Evolutionary conservation across 1,140 invertebrate species (phyloP).

Genomic region (Tetragnatha versicolor): DNA sequence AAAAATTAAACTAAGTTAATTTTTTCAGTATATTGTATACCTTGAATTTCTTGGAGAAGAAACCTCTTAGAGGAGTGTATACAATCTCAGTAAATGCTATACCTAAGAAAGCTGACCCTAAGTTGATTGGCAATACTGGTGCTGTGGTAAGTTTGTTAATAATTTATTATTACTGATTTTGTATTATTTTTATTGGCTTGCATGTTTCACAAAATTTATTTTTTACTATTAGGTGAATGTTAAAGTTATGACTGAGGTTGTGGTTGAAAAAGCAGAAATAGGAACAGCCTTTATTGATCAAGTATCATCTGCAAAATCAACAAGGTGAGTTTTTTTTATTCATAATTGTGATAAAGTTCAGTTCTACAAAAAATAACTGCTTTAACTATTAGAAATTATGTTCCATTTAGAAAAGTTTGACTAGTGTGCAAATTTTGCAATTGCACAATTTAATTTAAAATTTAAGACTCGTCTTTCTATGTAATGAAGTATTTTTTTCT

Average conservation of each 20-base stretch:
- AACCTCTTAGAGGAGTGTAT: conserved; percentile 84
- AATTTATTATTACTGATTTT: neutral
- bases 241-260: conserved; percentile 69
- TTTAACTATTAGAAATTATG: too few relatives aligned
- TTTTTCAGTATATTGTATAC: conserved; percentile 75
- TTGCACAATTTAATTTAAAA: too few relatives aligned
- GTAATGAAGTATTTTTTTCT: too few relatives aligned
- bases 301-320: conserved; percentile 78
- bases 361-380: neutral
- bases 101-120: conserved; percentile 68
- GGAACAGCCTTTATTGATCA: conserved; percentile 91
- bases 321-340: conserved; percentile 67
- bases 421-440: too few relatives aligned
- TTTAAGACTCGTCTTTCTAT: too few relatives aligned
- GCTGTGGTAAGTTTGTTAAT: conserved; percentile 68
- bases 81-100: conserved; percentile 77
- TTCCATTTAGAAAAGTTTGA: too few relatives aligned
- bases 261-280: conserved; percentile 81
- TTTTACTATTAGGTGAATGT: conserved; percentile 63
- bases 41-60: conserved; percentile 80
- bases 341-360: conserved; percentile 27
- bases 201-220: neutral
- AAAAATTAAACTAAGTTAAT: neutral
- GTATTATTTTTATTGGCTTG: too few relatives aligned
- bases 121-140: conserved; percentile 68